phyloP scores from a whole-genome alignment of 2,888 invertebrate species.

The Lycia hirtaria region DNA sequence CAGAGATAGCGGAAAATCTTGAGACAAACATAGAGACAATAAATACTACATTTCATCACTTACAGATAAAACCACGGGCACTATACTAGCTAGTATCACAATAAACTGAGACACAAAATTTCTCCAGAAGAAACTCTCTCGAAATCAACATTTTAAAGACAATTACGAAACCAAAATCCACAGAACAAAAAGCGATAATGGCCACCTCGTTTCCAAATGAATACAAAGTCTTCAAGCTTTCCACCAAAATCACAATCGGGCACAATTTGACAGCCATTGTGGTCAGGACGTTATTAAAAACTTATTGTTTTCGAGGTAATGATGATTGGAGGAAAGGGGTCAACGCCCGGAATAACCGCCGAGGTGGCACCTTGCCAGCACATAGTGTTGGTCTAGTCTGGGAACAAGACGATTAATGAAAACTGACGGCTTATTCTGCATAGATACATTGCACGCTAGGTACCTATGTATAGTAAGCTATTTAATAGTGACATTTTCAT shows the following conservation, averaged over 20 bases:
- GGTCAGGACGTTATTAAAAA: slow-evolving; percentile 26
- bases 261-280: slow-evolving; percentile 28
- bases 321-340: slow-evolving; percentile 55
- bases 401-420: background rate
- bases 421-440: background rate
- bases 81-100: too few relatives aligned
- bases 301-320: slow-evolving; percentile 52
- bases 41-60: too few relatives aligned
- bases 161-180: background rate
- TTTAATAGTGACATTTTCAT: too few relatives aligned
- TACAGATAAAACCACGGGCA: too few relatives aligned
- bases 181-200: slow-evolving; percentile 17
- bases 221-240: slow-evolving; percentile 14
- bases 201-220: slow-evolving; percentile 14
- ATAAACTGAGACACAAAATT: too few relatives aligned
- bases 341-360: slow-evolving; percentile 60
- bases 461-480: too few relatives aligned
- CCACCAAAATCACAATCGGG: slow-evolving; percentile 8
- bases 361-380: slow-evolving; percentile 58
- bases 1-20: too few relatives aligned
- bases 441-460: background rate
- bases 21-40: too few relatives aligned
- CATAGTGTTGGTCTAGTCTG: slow-evolving; percentile 12
- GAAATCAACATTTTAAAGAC: background rate
- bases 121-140: background rate